Conservation (phyloP, 2,113 vertebrate genomes). For the Cyphotilapia sp. region DNA sequence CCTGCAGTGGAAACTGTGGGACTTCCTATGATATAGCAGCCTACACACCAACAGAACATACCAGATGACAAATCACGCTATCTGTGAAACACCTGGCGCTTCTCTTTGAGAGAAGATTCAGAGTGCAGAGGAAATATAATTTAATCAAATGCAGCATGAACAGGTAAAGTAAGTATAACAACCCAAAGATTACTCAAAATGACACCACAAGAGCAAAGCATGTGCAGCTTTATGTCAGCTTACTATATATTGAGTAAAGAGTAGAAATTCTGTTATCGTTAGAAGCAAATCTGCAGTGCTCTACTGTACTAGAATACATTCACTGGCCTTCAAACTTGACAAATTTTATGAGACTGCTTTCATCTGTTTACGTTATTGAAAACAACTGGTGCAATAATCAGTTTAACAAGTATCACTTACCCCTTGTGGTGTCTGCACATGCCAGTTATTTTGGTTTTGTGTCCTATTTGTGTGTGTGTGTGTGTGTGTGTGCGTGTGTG, state of each 20-base stretch:
- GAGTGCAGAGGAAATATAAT: constrained; percentile 9
- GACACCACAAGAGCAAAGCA: neutral
- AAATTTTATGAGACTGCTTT: neutral
- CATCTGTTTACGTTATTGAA: neutral
- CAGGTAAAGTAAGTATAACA: neutral
- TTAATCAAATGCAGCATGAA: neutral
- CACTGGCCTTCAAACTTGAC: neutral
- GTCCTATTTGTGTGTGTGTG: neutral
- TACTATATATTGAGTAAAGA: neutral
- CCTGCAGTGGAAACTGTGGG: constrained; percentile 54
- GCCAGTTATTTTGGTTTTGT: neutral
- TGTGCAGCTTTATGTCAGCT: neutral
- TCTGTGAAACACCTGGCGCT: constrained; percentile 48
- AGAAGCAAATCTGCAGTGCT: neutral
- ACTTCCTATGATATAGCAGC: constrained; percentile 44
- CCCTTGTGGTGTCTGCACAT: neutral
- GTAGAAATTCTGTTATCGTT: neutral
- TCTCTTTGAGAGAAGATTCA: constrained; percentile 16
- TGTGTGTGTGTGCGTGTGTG: neutral
- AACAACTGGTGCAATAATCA: neutral
- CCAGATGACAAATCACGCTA: constrained; percentile 52
- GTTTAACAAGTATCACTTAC: neutral
- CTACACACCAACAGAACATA: constrained; percentile 29
- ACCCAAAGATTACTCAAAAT: neutral
- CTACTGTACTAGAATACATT: neutral